Conservation (phyloP, 2,888 invertebrate species). For the Ochropleura leucogaster region DNA sequence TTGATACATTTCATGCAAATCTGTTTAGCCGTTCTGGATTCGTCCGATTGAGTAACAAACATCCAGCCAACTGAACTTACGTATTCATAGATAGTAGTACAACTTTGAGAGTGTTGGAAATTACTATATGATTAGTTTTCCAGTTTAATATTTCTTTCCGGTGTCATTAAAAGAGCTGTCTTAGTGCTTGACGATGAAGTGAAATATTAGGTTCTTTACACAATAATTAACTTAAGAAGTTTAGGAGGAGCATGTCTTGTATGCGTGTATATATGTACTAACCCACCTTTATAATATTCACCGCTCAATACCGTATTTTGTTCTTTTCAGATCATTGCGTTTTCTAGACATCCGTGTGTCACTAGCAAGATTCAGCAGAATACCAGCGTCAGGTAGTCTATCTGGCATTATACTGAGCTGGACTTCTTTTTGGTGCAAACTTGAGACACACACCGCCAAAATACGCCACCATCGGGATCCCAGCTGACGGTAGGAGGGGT, state of each 20-base stretch:
- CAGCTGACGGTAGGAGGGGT: too few species aligned
- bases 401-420: too few species aligned
- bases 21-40: not conserved
- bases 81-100: not conserved
- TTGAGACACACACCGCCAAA: too few species aligned
- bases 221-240: not conserved
- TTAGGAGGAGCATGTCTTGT: not conserved
- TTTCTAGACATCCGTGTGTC: too few species aligned
- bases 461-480: too few species aligned
- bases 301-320: too few species aligned
- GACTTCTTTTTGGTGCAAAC: too few species aligned
- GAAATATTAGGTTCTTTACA: not conserved
- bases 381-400: too few species aligned
- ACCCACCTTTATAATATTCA: too few species aligned
- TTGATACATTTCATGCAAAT: not conserved
- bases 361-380: too few species aligned
- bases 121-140: slow-evolving; percentile 17
- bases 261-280: too few species aligned
- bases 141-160: slow-evolving; percentile 8
- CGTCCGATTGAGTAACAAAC: not conserved
- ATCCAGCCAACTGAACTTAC: not conserved
- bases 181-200: not conserved
- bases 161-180: not conserved
- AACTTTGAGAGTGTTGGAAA: slow-evolving; percentile 7
- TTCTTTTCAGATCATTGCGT: too few species aligned